Evolutionary conservation across 2,888 invertebrate species (phyloP).

Genomic region (Ecliptopera silaceata): DNA sequence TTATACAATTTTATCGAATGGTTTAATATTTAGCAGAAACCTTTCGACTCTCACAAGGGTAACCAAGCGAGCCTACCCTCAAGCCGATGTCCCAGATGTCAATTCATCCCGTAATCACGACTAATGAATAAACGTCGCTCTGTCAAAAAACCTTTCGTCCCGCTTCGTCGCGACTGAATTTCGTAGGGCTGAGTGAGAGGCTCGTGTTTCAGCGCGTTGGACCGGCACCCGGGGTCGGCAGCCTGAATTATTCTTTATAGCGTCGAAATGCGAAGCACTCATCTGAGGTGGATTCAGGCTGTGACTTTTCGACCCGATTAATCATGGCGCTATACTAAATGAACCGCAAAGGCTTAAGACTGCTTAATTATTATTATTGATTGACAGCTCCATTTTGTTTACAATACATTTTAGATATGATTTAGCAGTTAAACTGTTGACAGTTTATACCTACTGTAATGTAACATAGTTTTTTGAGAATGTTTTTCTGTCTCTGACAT

Average conservation of each 20-base stretch:
- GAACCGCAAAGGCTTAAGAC: constrained; percentile 16
- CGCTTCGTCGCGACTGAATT: constrained; percentile 50
- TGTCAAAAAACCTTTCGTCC: constrained; percentile 62
- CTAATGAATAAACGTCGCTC: constrained; percentile 77
- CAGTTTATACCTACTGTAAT: too few species aligned
- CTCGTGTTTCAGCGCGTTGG: constrained; percentile 54
- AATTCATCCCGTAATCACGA: constrained; percentile 79
- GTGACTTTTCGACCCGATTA: constrained; percentile 75
- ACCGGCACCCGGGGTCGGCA: constrained; percentile 60
- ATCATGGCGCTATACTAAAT: constrained; percentile 54
- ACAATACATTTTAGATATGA: not conserved
- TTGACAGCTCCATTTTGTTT: not conserved
- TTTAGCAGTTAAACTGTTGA: too few species aligned
- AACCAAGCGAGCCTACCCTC: constrained; percentile 62
- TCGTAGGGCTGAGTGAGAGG: constrained; percentile 60
- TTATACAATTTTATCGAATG: constrained; percentile 62
- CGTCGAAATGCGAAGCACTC: constrained; percentile 77
- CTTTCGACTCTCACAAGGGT: constrained; percentile 58
- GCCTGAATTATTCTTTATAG: constrained; percentile 79
- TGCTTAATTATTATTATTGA: constrained; percentile 12
- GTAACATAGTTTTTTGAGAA: too few species aligned
- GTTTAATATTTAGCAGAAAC: constrained; percentile 73
- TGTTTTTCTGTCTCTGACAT: too few species aligned
- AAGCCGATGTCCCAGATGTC: constrained; percentile 73
- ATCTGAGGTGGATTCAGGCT: constrained; percentile 74